Conservation (phyloP, 2,113 vertebrate genomes). For the Chitala chitala region DNA sequence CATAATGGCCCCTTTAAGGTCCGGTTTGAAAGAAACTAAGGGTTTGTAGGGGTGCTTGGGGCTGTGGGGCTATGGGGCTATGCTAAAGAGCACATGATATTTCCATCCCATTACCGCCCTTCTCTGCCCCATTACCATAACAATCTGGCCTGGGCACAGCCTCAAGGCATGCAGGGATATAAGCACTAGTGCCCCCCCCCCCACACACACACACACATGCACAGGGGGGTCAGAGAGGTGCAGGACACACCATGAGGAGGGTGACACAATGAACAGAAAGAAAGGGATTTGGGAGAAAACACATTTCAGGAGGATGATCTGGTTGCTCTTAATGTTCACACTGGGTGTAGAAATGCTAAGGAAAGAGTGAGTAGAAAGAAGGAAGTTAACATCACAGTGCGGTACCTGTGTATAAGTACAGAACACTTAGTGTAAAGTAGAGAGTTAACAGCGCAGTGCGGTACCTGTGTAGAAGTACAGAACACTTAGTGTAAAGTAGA, state of each 20-base stretch:
- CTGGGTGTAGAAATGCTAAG: too few relatives aligned
- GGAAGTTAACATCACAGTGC: too few relatives aligned
- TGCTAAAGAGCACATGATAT: constrained; percentile 38
- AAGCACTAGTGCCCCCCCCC: constrained; percentile 34
- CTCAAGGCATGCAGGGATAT: constrained; percentile 26
- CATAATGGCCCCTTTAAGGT: constrained; percentile 12
- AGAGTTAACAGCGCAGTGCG: too few relatives aligned
- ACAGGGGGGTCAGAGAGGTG: background rate
- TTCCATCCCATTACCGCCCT: constrained; percentile 48
- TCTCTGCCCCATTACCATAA: constrained; percentile 46
- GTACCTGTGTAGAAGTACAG: too few relatives aligned
- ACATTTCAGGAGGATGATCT: background rate
- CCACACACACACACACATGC: constrained; percentile 23
- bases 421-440: too few relatives aligned
- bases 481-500: too few relatives aligned
- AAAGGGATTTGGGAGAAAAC: background rate
- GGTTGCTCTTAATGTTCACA: too few relatives aligned
- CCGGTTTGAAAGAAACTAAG: constrained; percentile 4
- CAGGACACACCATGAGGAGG: background rate
- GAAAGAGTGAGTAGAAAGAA: too few relatives aligned
- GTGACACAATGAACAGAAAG: background rate
- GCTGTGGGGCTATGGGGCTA: constrained; percentile 10
- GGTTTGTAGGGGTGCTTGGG: background rate
- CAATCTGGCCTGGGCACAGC: constrained; percentile 34
- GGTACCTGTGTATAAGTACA: too few relatives aligned